Evolutionary conservation across 2,888 invertebrate species (phyloP).

Genomic region (Limnephilus marmoratus): DNA sequence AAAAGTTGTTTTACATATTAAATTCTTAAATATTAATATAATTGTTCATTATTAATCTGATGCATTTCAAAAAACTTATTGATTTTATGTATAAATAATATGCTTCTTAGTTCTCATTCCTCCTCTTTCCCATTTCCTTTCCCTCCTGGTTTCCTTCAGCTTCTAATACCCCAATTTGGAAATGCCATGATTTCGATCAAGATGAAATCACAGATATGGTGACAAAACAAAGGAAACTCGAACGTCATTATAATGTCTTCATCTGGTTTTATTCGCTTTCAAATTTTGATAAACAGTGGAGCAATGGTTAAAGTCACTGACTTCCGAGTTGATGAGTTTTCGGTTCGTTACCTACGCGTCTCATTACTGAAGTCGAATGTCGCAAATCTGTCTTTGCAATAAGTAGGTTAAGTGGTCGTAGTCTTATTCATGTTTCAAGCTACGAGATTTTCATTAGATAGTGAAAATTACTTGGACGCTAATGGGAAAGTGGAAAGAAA

Average conservation of each 20-base stretch:
- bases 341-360: not conserved
- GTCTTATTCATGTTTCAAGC: not conserved
- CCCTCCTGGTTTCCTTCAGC: not conserved
- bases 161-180: no score
- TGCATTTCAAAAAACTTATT: not conserved
- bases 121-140: not conserved
- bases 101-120: not conserved
- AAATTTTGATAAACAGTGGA: constrained; percentile 2
- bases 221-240: not conserved
- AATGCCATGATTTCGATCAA: not conserved
- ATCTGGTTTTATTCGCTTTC: constrained; percentile 4
- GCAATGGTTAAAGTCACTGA: not conserved
- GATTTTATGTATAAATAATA: not conserved
- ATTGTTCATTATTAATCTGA: not conserved
- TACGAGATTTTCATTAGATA: not conserved
- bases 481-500: not conserved
- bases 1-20: not conserved
- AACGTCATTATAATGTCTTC: not conserved
- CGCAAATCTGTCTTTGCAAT: not conserved
- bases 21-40: not conserved
- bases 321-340: not conserved
- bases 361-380: not conserved
- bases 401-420: not conserved
- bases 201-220: not conserved
- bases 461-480: not conserved